phyloP scores from a whole-genome alignment of 2,888 invertebrate genomes.

The Oxycera nigricornis region DNA sequence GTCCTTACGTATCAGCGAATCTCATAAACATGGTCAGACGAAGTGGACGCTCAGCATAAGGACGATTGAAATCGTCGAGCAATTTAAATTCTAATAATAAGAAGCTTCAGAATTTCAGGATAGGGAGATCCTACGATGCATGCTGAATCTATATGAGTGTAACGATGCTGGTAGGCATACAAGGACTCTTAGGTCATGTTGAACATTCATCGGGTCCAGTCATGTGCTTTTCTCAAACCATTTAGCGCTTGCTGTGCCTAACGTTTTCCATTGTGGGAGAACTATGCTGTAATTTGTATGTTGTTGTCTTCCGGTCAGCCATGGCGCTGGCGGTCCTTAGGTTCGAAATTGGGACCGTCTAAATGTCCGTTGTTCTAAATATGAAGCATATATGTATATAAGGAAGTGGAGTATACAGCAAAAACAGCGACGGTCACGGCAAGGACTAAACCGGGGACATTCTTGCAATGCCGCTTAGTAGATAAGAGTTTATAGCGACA shows the following conservation, averaged over 20 bases:
- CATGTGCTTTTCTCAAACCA: conserved; percentile 31
- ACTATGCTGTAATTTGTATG: not conserved
- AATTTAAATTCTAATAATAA: conserved; percentile 38
- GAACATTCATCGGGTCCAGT: conserved; percentile 43
- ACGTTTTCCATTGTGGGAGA: too few relatives aligned
- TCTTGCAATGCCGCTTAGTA: conserved; percentile 17
- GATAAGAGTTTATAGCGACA: conserved; percentile 35
- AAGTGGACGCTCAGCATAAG: not conserved
- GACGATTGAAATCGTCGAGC: conserved; percentile 28
- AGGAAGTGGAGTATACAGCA: conserved; percentile 12
- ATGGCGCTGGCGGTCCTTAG: not conserved
- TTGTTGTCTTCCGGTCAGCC: conserved; percentile 13
- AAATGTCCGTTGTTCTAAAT: conserved; percentile 14
- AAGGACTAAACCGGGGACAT: conserved; percentile 15
- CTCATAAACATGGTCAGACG: not conserved
- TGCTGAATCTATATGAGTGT: not conserved
- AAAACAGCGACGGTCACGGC: not conserved
- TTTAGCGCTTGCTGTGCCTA: not conserved
- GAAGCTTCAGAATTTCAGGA: not conserved
- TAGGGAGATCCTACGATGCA: not conserved
- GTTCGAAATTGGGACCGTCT: not conserved
- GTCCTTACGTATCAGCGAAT: conserved; percentile 2
- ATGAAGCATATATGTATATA: conserved; percentile 16
- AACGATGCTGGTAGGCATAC: not conserved
- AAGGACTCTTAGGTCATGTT: conserved; percentile 43